A percentile compares a stretch with the other conserved stretches of the same genome.
Conservation (phyloP, 1,140 invertebrate genomes). For the Pteromalus puparum region DNA sequence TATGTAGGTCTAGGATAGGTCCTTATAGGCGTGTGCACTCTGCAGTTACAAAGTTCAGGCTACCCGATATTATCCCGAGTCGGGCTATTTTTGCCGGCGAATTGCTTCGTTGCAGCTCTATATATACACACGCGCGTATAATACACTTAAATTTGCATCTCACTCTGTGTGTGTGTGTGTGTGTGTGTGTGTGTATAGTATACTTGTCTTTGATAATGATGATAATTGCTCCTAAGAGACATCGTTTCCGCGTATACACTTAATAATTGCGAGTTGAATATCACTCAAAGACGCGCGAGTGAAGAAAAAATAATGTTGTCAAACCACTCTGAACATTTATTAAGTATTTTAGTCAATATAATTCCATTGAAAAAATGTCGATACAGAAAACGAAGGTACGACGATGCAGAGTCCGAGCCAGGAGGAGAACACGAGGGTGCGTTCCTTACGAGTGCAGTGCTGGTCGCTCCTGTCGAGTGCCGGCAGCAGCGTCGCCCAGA, state of each 20-base stretch:
- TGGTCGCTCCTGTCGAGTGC: not conserved
- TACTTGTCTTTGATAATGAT: no score
- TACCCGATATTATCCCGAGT: conserved; percentile 13
- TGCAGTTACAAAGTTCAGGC: conserved; percentile 19
- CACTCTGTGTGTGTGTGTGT: no score
- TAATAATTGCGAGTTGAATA: no score
- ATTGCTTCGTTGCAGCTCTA: not conserved
- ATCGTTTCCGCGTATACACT: no score
- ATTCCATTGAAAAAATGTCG: no score
- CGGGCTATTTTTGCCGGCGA: conserved; percentile 28
- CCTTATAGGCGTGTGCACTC: conserved; percentile 6
- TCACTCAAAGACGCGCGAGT: no score
- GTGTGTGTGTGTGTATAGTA: no score
- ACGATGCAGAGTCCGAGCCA: conserved; percentile 39
- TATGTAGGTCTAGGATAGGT: conserved; percentile 56
- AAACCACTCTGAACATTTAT: no score
- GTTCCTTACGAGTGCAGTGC: not conserved
- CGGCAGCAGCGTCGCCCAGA: not conserved
- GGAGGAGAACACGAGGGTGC: not conserved
- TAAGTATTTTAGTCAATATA: no score
- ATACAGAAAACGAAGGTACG: conserved; percentile 6
- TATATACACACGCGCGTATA: no score
- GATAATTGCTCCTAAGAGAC: no score
- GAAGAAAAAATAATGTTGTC: not conserved
- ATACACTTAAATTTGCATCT: no score